phyloP scores from a whole-genome alignment of 2,797 vertebrate species.

The Distichodus sexfasciatus region DNA sequence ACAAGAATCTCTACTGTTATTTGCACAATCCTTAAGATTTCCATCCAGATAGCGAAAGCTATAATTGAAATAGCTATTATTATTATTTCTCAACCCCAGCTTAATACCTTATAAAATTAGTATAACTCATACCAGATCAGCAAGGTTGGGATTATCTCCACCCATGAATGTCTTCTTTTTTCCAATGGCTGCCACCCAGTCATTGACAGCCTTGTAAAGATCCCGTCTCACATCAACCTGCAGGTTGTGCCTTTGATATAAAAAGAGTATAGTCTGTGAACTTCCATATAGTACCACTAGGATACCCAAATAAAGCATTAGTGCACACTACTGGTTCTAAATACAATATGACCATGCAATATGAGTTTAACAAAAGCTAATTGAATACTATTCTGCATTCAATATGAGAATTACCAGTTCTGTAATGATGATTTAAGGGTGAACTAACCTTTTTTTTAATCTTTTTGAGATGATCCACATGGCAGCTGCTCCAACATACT shows the following conservation, averaged over 20 bases:
- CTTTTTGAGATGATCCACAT: slow-evolving; percentile 93
- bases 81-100: too few relatives aligned
- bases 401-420: background rate
- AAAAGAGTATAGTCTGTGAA: too few relatives aligned
- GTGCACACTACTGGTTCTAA: background rate
- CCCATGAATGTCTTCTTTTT: slow-evolving; percentile 90
- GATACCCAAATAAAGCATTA: too few relatives aligned
- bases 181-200: slow-evolving; percentile 90
- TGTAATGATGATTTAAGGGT: background rate
- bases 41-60: too few relatives aligned
- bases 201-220: slow-evolving; percentile 86
- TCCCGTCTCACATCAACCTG: slow-evolving; percentile 89
- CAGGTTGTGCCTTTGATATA: slow-evolving; percentile 80
- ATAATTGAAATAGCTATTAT: too few relatives aligned
- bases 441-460: slow-evolving; percentile 85
- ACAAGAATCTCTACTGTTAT: too few relatives aligned
- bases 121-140: slow-evolving; percentile 86
- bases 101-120: background rate
- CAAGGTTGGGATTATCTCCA: slow-evolving; percentile 87
- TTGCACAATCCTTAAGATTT: too few relatives aligned
- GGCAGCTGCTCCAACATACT: slow-evolving; percentile 90
- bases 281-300: too few relatives aligned
- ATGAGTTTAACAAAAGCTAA: background rate
- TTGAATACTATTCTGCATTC: background rate
- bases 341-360: background rate